Conservation (phyloP, 2,113 vertebrate species). For the Cinclus cinclus region DNA sequence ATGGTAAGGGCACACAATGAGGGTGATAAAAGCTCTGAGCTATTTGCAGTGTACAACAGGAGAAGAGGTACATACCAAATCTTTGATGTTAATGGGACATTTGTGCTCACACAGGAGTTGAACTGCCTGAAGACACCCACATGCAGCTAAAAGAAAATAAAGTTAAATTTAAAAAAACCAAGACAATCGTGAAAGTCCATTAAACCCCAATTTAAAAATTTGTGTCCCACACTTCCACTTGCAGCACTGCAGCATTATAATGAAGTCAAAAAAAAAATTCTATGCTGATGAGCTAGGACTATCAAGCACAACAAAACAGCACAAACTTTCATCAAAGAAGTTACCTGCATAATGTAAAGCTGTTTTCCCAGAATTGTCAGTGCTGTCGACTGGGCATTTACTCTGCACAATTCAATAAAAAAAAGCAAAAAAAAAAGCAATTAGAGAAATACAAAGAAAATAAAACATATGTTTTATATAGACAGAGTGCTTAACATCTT, state of each 20-base stretch:
- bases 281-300: not conserved
- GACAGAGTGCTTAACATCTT: not conserved
- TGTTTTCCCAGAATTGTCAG: conserved; percentile 85
- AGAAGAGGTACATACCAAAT: conserved; percentile 80
- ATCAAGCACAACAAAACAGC: not conserved
- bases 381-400: conserved; percentile 83
- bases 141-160: conserved; percentile 72
- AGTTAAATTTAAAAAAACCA: not conserved
- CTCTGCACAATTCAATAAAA: conserved; percentile 67
- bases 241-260: not conserved
- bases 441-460: not conserved
- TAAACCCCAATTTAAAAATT: not conserved
- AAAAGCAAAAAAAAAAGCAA: conserved; percentile 2
- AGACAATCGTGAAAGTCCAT: not conserved
- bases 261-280: not conserved
- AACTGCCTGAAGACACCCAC: conserved; percentile 81
- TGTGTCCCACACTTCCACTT: not conserved
- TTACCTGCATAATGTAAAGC: conserved; percentile 94
- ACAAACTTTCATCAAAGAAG: not conserved
- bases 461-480: not conserved
- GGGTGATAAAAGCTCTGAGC: not conserved
- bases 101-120: conserved; percentile 89
- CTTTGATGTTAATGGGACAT: conserved; percentile 85
- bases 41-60: not conserved
- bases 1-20: not conserved